A percentile compares a stretch with the other conserved stretches of the same genome.
These are phyloP conservation scores for Pseudoips prasinana DNA, from an alignment of 2,888 invertebrate species.

Conservation along the genomic window DNA sequence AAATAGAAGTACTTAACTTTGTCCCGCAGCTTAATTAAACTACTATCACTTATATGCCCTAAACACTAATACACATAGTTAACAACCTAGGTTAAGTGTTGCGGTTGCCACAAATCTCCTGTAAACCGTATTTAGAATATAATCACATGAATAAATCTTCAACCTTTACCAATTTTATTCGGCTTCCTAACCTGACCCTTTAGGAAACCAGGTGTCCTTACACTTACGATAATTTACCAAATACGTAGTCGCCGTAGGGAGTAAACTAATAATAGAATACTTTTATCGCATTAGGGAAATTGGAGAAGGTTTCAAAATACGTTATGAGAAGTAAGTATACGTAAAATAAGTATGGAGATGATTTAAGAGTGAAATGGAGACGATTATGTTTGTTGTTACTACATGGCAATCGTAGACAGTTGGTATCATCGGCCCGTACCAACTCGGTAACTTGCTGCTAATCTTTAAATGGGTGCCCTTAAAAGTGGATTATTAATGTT, in stretches of 20 bases:
- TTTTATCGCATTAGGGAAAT: conserved; percentile 24
- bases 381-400: too few relatives aligned
- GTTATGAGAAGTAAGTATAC: neutral
- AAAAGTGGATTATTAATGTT: too few relatives aligned
- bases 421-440: too few relatives aligned
- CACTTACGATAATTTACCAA: conserved; percentile 15
- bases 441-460: too few relatives aligned
- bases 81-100: neutral
- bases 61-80: too few relatives aligned
- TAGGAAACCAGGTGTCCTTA: conserved; percentile 14
- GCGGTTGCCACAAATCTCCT: conserved; percentile 25
- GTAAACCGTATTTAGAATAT: conserved; percentile 21
- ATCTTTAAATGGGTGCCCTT: too few relatives aligned
- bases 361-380: too few relatives aligned
- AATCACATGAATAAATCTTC: conserved; percentile 16
- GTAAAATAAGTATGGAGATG: too few relatives aligned
- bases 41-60: too few relatives aligned
- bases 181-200: conserved; percentile 3
- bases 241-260: conserved; percentile 10
- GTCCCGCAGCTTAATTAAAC: too few relatives aligned
- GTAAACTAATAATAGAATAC: conserved; percentile 15
- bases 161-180: conserved; percentile 12
- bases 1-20: too few relatives aligned
- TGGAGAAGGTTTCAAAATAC: conserved; percentile 7
- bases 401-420: too few relatives aligned